These are phyloP conservation scores for Endotricha flammealis DNA, from an alignment of 2,888 invertebrate species.

Conservation along the genomic window DNA sequence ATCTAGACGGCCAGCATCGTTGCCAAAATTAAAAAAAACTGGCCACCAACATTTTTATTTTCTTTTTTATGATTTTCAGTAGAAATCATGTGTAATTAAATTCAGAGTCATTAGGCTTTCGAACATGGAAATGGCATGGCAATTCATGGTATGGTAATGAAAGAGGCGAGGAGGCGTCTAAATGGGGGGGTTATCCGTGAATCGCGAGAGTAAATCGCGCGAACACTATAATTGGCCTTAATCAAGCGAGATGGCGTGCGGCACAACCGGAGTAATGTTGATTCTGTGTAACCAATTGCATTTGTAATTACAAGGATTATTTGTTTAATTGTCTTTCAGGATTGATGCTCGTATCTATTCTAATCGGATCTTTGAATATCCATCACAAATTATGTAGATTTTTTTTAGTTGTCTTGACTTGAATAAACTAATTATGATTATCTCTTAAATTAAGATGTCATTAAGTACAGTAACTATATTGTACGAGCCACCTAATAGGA, in stretches of 20 bases:
- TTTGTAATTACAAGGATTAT: constrained; percentile 38
- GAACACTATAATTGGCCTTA: constrained; percentile 64
- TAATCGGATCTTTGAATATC: too few relatives aligned
- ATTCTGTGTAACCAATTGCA: constrained; percentile 36
- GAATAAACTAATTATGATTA: too few relatives aligned
- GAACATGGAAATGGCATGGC: constrained; percentile 52
- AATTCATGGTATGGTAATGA: constrained; percentile 53
- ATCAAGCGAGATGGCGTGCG: constrained; percentile 63
- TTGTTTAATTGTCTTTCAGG: constrained; percentile 36
- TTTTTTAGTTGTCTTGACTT: too few relatives aligned
- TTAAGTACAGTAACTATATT: too few relatives aligned
- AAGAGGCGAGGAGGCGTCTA: constrained; percentile 55
- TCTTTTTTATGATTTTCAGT: constrained; percentile 37
- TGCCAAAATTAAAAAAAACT: constrained; percentile 12
- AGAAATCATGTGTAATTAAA: constrained; percentile 40
- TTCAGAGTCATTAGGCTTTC: constrained; percentile 46
- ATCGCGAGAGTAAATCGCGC: constrained; percentile 62
- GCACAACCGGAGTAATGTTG: constrained; percentile 30
- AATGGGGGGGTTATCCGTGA: constrained; percentile 59
- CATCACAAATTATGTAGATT: too few relatives aligned
- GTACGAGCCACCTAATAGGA: too few relatives aligned
- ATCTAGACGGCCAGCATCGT: constrained; percentile 9
- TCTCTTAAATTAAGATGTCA: too few relatives aligned
- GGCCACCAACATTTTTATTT: too few relatives aligned
- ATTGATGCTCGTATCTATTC: too few relatives aligned